phyloP scores from a whole-genome alignment of 2,797 vertebrate species.

The Coilia nasus region DNA sequence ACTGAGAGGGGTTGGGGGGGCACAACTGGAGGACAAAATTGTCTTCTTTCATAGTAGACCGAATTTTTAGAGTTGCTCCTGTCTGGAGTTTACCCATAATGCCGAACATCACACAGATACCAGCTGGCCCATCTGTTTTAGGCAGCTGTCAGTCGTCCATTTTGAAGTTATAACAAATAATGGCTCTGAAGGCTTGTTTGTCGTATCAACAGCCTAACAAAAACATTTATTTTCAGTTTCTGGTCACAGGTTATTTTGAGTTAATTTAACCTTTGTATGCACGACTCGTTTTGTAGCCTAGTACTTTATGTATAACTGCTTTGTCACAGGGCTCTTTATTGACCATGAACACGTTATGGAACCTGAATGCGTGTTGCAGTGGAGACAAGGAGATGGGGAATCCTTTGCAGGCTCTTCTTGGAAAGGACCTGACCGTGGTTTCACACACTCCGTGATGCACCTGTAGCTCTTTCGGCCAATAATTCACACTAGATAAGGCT shows the following conservation, averaged over 20 bases:
- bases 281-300: background rate
- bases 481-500: background rate
- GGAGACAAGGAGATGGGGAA: background rate
- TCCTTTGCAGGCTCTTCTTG: background rate
- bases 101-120: background rate
- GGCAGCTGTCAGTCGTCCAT: background rate
- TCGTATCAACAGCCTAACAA: background rate
- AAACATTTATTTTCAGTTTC: background rate
- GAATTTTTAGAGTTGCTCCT: background rate
- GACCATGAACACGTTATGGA: background rate
- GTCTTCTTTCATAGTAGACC: too few species aligned
- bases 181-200: background rate
- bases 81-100: background rate
- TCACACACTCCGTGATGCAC: background rate
- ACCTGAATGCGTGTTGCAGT: background rate
- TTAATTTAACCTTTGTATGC: background rate
- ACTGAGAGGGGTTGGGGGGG: too few species aligned
- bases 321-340: background rate
- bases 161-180: background rate
- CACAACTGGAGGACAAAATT: too few species aligned
- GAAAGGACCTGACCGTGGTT: background rate
- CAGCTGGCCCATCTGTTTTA: background rate
- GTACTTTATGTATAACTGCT: too few species aligned
- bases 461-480: background rate
- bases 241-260: background rate